phyloP scores from a whole-genome alignment of 1,140 invertebrate genomes.

The Leptinotarsa undecemlineata region DNA sequence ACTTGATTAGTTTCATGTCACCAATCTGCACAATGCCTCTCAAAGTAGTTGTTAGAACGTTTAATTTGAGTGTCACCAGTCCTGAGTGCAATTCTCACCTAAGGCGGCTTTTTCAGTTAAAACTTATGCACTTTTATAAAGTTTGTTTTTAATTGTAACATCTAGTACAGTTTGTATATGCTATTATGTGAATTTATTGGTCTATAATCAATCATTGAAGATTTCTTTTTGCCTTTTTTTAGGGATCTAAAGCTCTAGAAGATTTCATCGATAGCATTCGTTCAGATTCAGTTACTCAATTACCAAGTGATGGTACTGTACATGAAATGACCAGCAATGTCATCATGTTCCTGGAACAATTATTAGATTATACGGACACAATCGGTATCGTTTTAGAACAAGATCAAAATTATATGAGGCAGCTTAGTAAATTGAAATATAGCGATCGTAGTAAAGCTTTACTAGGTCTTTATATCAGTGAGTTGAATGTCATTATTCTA shows the following conservation, averaged over 20 bases:
- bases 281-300: constrained; percentile 77
- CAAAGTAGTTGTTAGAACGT: no score
- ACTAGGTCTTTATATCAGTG: constrained; percentile 79
- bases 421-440: constrained; percentile 56
- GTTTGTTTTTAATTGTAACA: no score
- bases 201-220: no score
- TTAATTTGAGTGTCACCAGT: no score
- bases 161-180: no score
- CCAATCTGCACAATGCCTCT: no score
- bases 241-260: constrained; percentile 88
- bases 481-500: constrained; percentile 39
- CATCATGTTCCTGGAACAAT: constrained; percentile 83
- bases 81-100: no score
- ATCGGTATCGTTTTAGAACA: constrained; percentile 67
- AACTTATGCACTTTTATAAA: no score
- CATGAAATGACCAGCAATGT: constrained; percentile 94
- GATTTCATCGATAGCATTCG: constrained; percentile 91
- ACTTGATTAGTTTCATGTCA: no score
- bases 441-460: constrained; percentile 65
- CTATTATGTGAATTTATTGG: no score
- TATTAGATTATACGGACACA: constrained; percentile 77
- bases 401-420: constrained; percentile 63
- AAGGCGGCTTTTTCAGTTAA: no score
- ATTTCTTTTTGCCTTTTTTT: constrained; percentile 24
- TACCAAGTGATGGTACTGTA: constrained; percentile 95